Evolutionary conservation across 2,113 vertebrate genomes (phyloP).

Genomic region (Nanorana parkeri): DNA sequence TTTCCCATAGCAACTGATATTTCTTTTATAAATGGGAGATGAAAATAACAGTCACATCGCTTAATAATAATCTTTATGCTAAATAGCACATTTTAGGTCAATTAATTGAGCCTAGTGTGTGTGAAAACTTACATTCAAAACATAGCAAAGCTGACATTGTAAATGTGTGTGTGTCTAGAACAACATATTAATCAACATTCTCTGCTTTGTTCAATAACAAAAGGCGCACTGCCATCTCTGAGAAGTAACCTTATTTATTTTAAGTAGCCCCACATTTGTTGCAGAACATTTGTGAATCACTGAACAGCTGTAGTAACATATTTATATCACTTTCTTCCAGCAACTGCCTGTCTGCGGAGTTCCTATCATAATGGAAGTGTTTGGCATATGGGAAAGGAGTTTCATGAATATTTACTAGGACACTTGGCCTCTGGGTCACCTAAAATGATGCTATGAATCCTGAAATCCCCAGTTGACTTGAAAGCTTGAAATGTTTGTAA

Average conservation of each 20-base stretch:
- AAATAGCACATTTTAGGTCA: too few species aligned
- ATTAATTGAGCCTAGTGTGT: too few species aligned
- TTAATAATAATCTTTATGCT: too few species aligned
- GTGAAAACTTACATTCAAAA: too few species aligned
- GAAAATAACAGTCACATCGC: too few species aligned
- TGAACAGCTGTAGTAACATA: constrained; percentile 36
- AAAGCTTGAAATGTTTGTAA: constrained; percentile 35
- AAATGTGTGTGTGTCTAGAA: too few species aligned
- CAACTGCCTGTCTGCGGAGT: constrained; percentile 48
- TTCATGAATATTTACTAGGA: constrained; percentile 28
- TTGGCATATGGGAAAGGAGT: constrained; percentile 20
- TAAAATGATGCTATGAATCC: constrained; percentile 23
- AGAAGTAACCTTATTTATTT: background rate
- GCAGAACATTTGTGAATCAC: constrained; percentile 42
- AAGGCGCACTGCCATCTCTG: background rate
- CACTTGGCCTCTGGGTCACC: constrained; percentile 32
- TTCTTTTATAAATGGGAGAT: too few species aligned
- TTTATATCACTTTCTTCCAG: constrained; percentile 35
- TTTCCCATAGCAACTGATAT: too few species aligned
- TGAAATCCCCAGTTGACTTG: constrained; percentile 2
- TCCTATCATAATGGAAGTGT: constrained; percentile 42
- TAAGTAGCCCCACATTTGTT: constrained; percentile 40
- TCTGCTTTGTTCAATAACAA: background rate
- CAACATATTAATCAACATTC: background rate
- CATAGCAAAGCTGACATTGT: too few species aligned